phyloP scores from a whole-genome alignment of 2,888 invertebrate genomes.

The Erebia aethiops region DNA sequence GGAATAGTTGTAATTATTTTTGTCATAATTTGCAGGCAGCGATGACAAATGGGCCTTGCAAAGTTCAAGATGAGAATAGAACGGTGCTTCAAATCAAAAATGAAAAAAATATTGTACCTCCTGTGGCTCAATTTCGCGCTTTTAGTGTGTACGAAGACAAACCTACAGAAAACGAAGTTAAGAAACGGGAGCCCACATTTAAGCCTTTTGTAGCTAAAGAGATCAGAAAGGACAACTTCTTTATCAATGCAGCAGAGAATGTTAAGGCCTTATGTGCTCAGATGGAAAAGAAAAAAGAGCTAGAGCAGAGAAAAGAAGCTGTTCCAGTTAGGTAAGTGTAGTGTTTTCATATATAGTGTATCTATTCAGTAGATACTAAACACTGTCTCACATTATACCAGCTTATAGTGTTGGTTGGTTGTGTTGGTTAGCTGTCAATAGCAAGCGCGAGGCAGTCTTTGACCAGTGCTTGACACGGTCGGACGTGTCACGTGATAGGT shows the following conservation, averaged over 20 bases:
- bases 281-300: constrained; percentile 67
- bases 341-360: too few species aligned
- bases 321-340: constrained; percentile 57
- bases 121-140: constrained; percentile 89
- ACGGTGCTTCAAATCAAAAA: constrained; percentile 75
- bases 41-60: constrained; percentile 73
- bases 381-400: too few species aligned
- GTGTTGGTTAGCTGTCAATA: too few species aligned
- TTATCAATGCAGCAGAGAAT: constrained; percentile 67
- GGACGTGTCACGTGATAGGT: too few species aligned
- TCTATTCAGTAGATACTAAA: too few species aligned
- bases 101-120: constrained; percentile 79
- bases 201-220: constrained; percentile 75
- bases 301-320: constrained; percentile 63
- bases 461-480: too few species aligned
- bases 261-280: constrained; percentile 64
- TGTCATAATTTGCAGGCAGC: constrained; percentile 57
- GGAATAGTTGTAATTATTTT: neutral
- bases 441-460: too few species aligned
- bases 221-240: constrained; percentile 61
- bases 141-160: constrained; percentile 90
- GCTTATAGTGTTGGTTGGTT: too few species aligned
- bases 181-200: constrained; percentile 70
- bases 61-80: constrained; percentile 77
- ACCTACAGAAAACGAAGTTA: constrained; percentile 70